Evolutionary conservation across 2,888 invertebrate species (phyloP).

Genomic region (Scotopteryx bipunctaria): DNA sequence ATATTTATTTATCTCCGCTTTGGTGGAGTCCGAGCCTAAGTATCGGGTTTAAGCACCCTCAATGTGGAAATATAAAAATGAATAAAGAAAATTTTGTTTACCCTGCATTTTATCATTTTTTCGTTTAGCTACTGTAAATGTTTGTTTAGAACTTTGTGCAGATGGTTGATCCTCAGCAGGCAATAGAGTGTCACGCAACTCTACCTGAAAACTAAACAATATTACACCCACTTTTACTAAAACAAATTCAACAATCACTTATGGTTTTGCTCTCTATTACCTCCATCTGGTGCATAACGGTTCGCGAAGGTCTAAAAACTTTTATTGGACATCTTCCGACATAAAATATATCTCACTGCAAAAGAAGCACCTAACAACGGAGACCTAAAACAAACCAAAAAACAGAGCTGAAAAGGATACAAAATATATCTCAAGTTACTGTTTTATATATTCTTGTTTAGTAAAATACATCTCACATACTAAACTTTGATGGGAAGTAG

Average conservation of each 20-base stretch:
- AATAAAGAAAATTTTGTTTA: slow-evolving; percentile 33
- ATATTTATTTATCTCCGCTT: no score
- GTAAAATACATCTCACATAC: slow-evolving; percentile 39
- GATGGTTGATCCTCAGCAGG: slow-evolving; percentile 61
- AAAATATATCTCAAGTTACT: slow-evolving; percentile 12
- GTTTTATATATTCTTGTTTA: slow-evolving; percentile 1
- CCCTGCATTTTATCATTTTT: slow-evolving; percentile 61
- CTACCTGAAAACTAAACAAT: slow-evolving; percentile 49
- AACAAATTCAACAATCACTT: slow-evolving; percentile 8
- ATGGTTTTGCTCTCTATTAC: slow-evolving; percentile 40
- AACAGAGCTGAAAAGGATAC: slow-evolving; percentile 46
- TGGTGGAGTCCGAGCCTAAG: no score
- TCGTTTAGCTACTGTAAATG: slow-evolving; percentile 53
- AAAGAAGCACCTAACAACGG: slow-evolving; percentile 53
- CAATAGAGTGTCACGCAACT: slow-evolving; percentile 60
- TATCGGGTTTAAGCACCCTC: no score
- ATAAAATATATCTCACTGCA: slow-evolving; percentile 48
- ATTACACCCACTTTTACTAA: slow-evolving; percentile 1
- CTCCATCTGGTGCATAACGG: slow-evolving; percentile 59
- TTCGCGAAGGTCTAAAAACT: slow-evolving; percentile 46
- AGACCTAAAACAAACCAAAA: slow-evolving; percentile 57
- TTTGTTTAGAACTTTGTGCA: slow-evolving; percentile 52
- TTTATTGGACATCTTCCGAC: slow-evolving; percentile 52
- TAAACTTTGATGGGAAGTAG: slow-evolving; percentile 56
- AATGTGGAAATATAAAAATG: slow-evolving; percentile 6